Conservation (phyloP, 2,888 invertebrate species). For the Caenorhabditis sp. region DNA sequence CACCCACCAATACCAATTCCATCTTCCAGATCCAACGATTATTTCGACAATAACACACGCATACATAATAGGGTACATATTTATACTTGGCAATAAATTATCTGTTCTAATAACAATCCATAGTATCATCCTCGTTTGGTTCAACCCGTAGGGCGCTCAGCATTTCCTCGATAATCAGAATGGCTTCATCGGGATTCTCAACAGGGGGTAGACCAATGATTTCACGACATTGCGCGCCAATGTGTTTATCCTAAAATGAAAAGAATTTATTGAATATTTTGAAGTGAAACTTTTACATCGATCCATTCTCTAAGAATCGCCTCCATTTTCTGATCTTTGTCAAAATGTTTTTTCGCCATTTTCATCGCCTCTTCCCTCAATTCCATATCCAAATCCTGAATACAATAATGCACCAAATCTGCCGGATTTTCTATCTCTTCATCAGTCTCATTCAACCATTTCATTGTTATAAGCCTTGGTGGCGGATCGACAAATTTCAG, state of each 20-base stretch:
- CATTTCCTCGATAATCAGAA: neutral
- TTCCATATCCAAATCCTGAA: neutral
- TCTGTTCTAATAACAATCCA: conserved; percentile 5
- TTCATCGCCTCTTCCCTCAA: neutral
- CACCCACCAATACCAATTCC: no score
- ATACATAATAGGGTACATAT: neutral
- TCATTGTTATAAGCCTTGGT: conserved; percentile 18
- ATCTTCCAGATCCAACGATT: neutral
- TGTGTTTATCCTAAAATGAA: conserved; percentile 2
- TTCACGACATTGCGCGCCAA: neutral
- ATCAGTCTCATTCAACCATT: neutral
- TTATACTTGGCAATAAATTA: no score
- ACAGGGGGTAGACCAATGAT: neutral
- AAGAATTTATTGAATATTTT: neutral
- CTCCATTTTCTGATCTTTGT: neutral
- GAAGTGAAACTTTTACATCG: neutral
- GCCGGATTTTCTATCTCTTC: neutral
- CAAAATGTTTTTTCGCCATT: neutral
- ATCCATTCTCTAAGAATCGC: neutral
- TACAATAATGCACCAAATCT: neutral
- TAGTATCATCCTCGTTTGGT: neutral
- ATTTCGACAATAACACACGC: neutral
- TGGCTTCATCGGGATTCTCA: neutral
- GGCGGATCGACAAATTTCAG: conserved; percentile 12
- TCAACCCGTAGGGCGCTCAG: neutral